phyloP scores from a whole-genome alignment of 2,888 invertebrate genomes.

The Spisula solida region DNA sequence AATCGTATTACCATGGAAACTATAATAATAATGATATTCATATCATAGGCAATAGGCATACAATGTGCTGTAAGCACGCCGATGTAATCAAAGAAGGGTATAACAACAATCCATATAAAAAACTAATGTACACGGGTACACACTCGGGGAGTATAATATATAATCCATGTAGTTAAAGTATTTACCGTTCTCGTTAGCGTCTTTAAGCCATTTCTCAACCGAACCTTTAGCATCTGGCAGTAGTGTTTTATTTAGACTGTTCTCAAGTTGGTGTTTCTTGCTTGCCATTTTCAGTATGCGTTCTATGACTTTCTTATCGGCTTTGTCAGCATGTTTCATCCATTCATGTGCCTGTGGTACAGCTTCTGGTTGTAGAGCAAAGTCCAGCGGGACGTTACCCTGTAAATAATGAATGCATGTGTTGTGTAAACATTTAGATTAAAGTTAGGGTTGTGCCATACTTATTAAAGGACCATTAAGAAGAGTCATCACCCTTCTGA shows the following conservation, averaged over 20 bases:
- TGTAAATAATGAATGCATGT: background rate
- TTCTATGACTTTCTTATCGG: slow-evolving; percentile 77
- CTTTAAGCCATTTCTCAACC: slow-evolving; percentile 81
- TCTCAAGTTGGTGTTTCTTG: slow-evolving; percentile 72
- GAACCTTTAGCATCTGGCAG: slow-evolving; percentile 79
- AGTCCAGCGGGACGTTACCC: slow-evolving; percentile 45
- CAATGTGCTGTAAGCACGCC: no score
- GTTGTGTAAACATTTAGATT: background rate
- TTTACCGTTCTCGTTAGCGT: slow-evolving; percentile 80
- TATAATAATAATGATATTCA: no score
- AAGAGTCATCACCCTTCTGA: no score
- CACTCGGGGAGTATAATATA: background rate
- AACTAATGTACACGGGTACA: no score
- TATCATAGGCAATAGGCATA: no score
- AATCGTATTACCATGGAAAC: no score
- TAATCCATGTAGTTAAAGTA: background rate
- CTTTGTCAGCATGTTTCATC: slow-evolving; percentile 76
- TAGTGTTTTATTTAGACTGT: slow-evolving; percentile 71
- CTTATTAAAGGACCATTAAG: no score
- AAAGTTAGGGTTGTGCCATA: no score
- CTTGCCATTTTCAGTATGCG: slow-evolving; percentile 76
- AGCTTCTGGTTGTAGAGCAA: slow-evolving; percentile 74
- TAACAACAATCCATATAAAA: no score
- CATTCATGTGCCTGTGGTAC: slow-evolving; percentile 76
- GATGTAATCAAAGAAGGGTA: no score